These are phyloP conservation scores for Palaemon carinicauda DNA, from an alignment of 1,140 invertebrate species.

Conservation along the genomic window DNA sequence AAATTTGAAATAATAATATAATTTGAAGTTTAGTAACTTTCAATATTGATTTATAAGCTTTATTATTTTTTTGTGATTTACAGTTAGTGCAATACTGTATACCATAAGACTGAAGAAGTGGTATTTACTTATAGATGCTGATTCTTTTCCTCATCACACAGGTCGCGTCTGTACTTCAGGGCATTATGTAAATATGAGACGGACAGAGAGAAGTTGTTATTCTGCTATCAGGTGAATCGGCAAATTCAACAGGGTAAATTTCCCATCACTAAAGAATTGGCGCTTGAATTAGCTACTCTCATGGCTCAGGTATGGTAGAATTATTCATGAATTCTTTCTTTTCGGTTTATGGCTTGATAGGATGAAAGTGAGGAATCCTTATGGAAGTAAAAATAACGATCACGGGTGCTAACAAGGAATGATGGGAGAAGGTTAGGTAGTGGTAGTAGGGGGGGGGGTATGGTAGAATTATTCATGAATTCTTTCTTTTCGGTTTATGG, in stretches of 20 bases:
- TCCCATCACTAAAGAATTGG: slow-evolving; percentile 81
- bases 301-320: slow-evolving; percentile 80
- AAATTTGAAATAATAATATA: too few species aligned
- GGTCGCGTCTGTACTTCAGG: slow-evolving; percentile 80
- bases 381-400: too few species aligned
- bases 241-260: slow-evolving; percentile 80
- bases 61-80: too few species aligned
- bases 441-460: too few species aligned
- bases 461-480: not conserved
- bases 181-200: slow-evolving; percentile 86
- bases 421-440: too few species aligned
- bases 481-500: too few species aligned
- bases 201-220: slow-evolving; percentile 86
- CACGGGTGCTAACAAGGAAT: too few species aligned
- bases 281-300: slow-evolving; percentile 87
- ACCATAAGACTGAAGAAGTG: not conserved
- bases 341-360: too few species aligned
- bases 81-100: too few species aligned
- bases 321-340: too few species aligned
- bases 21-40: too few species aligned
- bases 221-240: slow-evolving; percentile 92
- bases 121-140: slow-evolving; percentile 14
- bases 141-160: not conserved
- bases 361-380: too few species aligned
- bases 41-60: not conserved